Evolutionary conservation across 2,888 invertebrate species (phyloP).

Genomic region (Ormyrus nitidulus): DNA sequence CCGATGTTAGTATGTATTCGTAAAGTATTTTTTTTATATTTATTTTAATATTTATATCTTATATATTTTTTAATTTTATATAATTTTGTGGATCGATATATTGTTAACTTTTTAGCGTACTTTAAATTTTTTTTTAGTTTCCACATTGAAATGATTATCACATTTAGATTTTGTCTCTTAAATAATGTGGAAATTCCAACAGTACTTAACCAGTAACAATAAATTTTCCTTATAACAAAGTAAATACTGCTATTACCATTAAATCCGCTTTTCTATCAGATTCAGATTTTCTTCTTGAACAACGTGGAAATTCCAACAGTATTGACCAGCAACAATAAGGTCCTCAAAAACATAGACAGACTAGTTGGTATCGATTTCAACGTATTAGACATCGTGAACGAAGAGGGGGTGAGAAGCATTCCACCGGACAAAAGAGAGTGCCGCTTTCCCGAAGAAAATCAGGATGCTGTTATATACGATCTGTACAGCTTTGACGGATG

Average conservation of each 20-base stretch:
- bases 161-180: slow-evolving; percentile 47
- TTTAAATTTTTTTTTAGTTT: no score
- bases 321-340: slow-evolving; percentile 42
- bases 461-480: slow-evolving; percentile 79
- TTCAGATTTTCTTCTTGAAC: slow-evolving; percentile 52
- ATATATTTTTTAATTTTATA: no score
- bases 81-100: no score
- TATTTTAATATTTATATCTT: no score
- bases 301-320: slow-evolving; percentile 62
- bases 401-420: slow-evolving; percentile 77
- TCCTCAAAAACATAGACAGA: slow-evolving; percentile 29
- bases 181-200: slow-evolving; percentile 62
- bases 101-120: no score
- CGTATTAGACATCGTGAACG: slow-evolving; percentile 60
- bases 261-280: neutral
- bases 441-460: slow-evolving; percentile 83
- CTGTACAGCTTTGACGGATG: slow-evolving; percentile 86
- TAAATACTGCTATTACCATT: no score
- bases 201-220: slow-evolving; percentile 37
- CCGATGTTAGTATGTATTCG: slow-evolving; percentile 18
- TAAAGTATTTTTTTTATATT: no score
- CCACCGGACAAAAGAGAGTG: slow-evolving; percentile 82
- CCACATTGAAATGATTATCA: neutral
- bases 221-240: neutral
- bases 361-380: slow-evolving; percentile 53